Conservation (phyloP, 2,797 vertebrate species). For the Ctenosaura bakeri region DNA sequence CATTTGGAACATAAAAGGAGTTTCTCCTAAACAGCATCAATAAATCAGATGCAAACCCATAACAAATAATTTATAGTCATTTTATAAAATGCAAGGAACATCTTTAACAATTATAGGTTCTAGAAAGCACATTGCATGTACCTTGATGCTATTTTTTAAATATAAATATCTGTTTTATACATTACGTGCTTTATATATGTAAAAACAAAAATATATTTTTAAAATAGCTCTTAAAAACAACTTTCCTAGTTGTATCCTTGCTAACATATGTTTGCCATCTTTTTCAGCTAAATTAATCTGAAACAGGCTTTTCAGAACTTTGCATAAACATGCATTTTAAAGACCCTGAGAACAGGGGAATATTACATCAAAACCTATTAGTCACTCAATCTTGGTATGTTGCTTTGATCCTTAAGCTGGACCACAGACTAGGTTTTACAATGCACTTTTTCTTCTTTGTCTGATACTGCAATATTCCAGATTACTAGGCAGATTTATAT, state of each 20-base stretch:
- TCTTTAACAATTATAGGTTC: not conserved
- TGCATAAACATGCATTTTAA: not conserved
- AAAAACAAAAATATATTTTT: too few species aligned
- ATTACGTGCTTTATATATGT: too few species aligned
- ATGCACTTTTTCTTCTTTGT: not conserved
- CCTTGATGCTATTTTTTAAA: not conserved
- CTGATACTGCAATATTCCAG: rapidly evolving
- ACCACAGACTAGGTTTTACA: constrained; percentile 3
- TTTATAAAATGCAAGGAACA: constrained; percentile 27
- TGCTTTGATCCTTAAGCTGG: not conserved
- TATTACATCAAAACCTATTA: not conserved
- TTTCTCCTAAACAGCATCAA: constrained; percentile 26
- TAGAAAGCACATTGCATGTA: not conserved
- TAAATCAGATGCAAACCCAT: constrained; percentile 25
- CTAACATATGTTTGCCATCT: not conserved
- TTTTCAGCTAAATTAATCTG: not conserved
- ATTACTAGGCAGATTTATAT: constrained; percentile 33
- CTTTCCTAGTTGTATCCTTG: not conserved
- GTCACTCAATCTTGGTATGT: not conserved
- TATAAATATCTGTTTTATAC: not conserved
- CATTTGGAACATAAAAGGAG: constrained; percentile 52
- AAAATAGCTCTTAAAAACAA: not conserved
- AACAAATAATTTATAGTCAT: not conserved
- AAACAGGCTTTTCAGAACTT: not conserved
- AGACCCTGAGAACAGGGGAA: not conserved